Evolutionary conservation across 53 echinoderm and acorn worm genomes (phyloP).

Genomic region (Holothuria leucospilota): DNA sequence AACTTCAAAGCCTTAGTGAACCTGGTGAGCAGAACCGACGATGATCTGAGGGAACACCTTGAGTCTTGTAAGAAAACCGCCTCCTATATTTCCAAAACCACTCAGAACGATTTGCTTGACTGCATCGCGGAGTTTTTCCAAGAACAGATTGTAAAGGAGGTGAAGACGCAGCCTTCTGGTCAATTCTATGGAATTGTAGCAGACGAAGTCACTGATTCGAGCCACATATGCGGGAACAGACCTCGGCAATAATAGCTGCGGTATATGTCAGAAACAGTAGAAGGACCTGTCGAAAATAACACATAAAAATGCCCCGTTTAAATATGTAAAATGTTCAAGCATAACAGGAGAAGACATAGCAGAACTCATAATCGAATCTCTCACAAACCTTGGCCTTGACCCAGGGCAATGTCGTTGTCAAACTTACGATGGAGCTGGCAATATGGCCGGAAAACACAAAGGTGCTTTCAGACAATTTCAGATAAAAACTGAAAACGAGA

Average conservation of each 20-base stretch:
- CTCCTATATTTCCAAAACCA: conserved; percentile 46
- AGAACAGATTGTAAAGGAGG: conserved; percentile 20
- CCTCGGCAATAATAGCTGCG: conserved; percentile 65
- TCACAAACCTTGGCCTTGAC: not conserved
- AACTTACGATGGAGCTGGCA: conserved; percentile 64
- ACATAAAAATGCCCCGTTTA: no score
- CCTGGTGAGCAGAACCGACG: conserved; percentile 28
- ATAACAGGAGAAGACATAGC: conserved; percentile 47
- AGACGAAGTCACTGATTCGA: conserved; percentile 60
- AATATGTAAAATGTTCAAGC: conserved; percentile 32
- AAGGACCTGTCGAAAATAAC: conserved; percentile 50
- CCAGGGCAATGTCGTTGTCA: conserved; percentile 39
- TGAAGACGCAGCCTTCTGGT: conserved; percentile 47
- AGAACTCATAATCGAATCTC: not conserved
- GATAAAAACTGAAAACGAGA: conserved; percentile 29
- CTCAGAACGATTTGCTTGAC: conserved; percentile 54
- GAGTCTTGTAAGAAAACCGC: conserved; percentile 33
- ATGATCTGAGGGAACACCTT: not conserved
- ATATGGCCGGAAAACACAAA: conserved; percentile 56
- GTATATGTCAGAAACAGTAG: conserved; percentile 17
- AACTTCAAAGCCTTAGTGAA: conserved; percentile 56
- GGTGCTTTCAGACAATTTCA: conserved; percentile 22
- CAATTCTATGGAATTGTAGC: conserved; percentile 42
- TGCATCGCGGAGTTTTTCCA: conserved; percentile 60
- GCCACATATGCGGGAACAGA: conserved; percentile 72